phyloP scores from a whole-genome alignment of 2,113 vertebrate genomes.

The Zosterops japonicus region DNA sequence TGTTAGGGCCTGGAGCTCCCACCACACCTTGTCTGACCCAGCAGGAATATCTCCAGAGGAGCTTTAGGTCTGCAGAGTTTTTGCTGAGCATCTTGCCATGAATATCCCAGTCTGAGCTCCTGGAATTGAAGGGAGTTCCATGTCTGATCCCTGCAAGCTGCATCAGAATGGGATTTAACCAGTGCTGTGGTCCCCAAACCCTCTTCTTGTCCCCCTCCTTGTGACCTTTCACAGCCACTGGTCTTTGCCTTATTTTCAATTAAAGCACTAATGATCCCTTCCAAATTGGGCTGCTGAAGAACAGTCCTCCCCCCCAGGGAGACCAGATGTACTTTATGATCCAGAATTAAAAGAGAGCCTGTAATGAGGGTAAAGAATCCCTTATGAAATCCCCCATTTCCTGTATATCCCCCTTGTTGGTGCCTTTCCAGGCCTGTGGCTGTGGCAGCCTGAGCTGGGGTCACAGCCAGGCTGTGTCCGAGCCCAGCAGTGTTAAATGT shows the following conservation, averaged over 20 bases:
- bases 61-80: not conserved
- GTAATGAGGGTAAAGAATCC: not conserved
- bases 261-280: not conserved
- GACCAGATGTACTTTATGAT: not conserved
- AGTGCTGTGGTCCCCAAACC: not conserved
- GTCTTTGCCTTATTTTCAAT: not conserved
- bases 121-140: accelerated
- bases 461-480: not conserved
- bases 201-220: not conserved
- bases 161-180: not conserved
- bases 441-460: accelerated
- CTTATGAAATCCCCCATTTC: not conserved
- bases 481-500: not conserved
- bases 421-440: not conserved
- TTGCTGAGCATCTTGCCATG: not conserved
- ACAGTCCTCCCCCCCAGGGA: not conserved
- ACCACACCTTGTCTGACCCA: not conserved
- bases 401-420: no score
- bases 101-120: accelerated
- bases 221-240: not conserved
- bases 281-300: not conserved
- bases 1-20: not conserved
- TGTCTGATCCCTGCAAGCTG: not conserved
- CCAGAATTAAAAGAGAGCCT: not conserved
- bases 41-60: not conserved